A percentile compares a stretch with the other conserved stretches of the same genome.
Evolutionary conservation across 2,113 vertebrate genomes (phyloP).

Genomic region (Aegotheles bennettii): DNA sequence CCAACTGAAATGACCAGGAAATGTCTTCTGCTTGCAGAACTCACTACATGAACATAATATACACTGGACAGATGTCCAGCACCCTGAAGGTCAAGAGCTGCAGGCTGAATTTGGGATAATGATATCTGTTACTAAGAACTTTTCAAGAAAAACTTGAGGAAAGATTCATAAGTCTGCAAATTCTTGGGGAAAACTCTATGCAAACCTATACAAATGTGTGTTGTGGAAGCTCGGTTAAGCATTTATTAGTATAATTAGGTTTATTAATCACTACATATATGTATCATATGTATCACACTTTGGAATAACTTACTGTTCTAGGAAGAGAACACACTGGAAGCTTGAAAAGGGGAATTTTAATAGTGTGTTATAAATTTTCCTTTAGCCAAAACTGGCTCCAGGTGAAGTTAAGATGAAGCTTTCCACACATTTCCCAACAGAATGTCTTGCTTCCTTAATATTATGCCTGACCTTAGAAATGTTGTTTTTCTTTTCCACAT

Average conservation of each 20-base stretch:
- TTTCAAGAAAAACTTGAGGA: neutral
- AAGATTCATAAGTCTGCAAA: neutral
- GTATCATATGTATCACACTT: accelerated
- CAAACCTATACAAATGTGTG: neutral
- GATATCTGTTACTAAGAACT: neutral
- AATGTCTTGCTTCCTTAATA: neutral
- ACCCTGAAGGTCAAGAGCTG: neutral
- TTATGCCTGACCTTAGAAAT: neutral
- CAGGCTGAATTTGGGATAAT: neutral
- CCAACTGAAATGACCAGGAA: neutral
- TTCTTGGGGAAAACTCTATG: neutral
- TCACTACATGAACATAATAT: neutral
- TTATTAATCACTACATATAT: neutral
- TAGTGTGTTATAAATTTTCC: neutral
- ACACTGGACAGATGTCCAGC: neutral
- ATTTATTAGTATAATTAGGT: neutral
- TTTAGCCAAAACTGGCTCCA: neutral
- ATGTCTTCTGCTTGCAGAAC: neutral
- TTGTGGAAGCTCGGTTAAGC: neutral
- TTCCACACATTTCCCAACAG: neutral
- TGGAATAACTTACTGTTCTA: neutral
- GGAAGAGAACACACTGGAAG: neutral
- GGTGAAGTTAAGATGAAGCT: neutral
- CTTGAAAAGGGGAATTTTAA: neutral
- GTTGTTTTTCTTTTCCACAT: neutral